Evolutionary conservation across 92 coral and sea anemone genomes (phyloP).

Genomic region (Heliopora coerulea): DNA sequence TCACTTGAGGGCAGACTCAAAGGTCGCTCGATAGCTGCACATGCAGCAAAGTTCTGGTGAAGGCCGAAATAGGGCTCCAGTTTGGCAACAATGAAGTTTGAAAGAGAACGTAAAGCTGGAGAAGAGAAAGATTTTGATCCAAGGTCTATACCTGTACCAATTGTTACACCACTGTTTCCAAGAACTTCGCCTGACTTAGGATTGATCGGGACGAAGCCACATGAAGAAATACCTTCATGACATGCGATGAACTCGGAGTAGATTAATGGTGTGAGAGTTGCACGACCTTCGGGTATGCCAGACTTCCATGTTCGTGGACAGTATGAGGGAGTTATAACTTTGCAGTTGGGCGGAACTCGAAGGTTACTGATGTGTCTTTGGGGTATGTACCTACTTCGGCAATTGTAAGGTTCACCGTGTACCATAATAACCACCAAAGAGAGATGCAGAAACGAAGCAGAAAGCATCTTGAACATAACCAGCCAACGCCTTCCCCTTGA

Average conservation of each 20-base stretch:
- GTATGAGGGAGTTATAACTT: not conserved
- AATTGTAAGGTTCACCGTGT: conserved; percentile 9
- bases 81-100: conserved; percentile 16
- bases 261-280: conserved; percentile 6
- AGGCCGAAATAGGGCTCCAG: conserved; percentile 50
- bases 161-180: conserved; percentile 49
- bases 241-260: conserved; percentile 27
- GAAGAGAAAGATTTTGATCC: conserved; percentile 27
- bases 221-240: conserved; percentile 49
- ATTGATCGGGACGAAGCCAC: conserved; percentile 47
- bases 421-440: not conserved
- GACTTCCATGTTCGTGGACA: conserved; percentile 35
- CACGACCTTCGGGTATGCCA: conserved; percentile 33
- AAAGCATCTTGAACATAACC: not conserved
- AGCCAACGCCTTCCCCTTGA: too few species aligned
- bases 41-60: conserved; percentile 36
- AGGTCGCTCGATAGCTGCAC: conserved; percentile 38
- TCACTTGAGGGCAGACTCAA: conserved; percentile 12
- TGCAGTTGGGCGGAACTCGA: conserved; percentile 34
- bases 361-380: not conserved
- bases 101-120: conserved; percentile 11
- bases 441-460: not conserved
- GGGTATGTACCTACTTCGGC: conserved; percentile 15
- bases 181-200: conserved; percentile 39
- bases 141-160: conserved; percentile 45